Conservation (phyloP, 92 coral and sea anemone genomes). For the Chrysogorgia sp. region DNA sequence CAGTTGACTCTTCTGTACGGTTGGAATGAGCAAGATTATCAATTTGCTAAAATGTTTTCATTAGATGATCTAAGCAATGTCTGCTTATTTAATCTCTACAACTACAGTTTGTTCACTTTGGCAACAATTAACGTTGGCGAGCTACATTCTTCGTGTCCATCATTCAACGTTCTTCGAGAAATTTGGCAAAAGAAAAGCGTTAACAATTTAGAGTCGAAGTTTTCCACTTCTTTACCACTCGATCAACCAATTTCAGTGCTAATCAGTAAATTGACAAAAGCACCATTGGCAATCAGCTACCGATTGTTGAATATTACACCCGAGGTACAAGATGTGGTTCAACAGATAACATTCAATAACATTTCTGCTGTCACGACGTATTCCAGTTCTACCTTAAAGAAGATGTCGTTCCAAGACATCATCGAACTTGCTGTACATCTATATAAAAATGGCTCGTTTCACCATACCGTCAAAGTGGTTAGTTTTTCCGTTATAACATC, state of each 20-base stretch:
- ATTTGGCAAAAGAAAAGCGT: constrained; percentile 24
- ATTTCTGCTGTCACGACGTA: constrained; percentile 25
- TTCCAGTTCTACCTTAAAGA: neutral
- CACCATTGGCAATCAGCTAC: constrained; percentile 10
- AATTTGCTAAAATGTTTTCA: constrained; percentile 9
- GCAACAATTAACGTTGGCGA: constrained; percentile 26
- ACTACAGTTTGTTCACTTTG: neutral
- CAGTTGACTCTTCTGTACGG: constrained; percentile 20
- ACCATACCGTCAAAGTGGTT: constrained; percentile 5
- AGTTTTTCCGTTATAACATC: constrained; percentile 1
- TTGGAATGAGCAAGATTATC: constrained; percentile 17
- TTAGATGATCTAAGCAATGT: constrained; percentile 9
- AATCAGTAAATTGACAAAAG: constrained; percentile 19
- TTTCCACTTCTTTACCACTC: neutral
- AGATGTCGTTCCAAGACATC: constrained; percentile 33
- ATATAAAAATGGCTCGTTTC: constrained; percentile 27
- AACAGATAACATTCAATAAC: constrained; percentile 14
- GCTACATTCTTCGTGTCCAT: neutral
- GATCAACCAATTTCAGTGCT: constrained; percentile 2
- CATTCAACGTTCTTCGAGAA: constrained; percentile 14
- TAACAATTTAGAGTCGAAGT: neutral
- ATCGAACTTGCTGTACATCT: constrained; percentile 11
- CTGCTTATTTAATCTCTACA: neutral
- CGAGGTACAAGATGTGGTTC: neutral
- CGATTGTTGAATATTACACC: constrained; percentile 19